These are phyloP conservation scores for Dorcus parallelipipedus DNA, from an alignment of 2,888 invertebrate species.

Conservation along the genomic window DNA sequence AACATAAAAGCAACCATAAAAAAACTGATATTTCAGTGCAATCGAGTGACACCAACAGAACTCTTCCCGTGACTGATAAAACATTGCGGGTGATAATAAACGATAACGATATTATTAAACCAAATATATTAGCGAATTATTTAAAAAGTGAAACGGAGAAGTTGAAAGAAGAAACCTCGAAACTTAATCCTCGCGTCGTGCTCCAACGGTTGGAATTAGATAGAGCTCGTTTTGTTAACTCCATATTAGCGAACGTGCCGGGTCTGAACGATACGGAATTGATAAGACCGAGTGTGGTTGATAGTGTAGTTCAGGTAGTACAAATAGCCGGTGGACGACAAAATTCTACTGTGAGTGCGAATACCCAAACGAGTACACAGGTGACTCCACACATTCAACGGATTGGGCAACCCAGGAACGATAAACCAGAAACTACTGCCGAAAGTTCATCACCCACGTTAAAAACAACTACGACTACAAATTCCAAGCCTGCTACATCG, in stretches of 20 bases:
- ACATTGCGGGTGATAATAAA: constrained; percentile 18
- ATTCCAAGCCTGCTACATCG: constrained; percentile 36
- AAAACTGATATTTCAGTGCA: not conserved
- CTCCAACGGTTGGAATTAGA: constrained; percentile 30
- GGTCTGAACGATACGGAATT: constrained; percentile 59
- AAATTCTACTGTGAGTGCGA: constrained; percentile 33
- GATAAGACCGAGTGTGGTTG: constrained; percentile 54
- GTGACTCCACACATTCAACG: constrained; percentile 51
- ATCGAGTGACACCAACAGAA: not conserved
- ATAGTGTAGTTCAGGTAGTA: constrained; percentile 46
- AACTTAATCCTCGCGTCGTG: constrained; percentile 29
- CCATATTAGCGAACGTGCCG: constrained; percentile 53
- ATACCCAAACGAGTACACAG: constrained; percentile 47
- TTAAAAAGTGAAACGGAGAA: constrained; percentile 10
- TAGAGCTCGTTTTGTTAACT: constrained; percentile 35
- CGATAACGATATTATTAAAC: constrained; percentile 12
- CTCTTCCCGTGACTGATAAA: constrained; percentile 8
- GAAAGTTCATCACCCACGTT: constrained; percentile 20
- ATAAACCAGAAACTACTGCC: constrained; percentile 36
- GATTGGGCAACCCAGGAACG: constrained; percentile 47
- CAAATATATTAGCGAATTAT: constrained; percentile 8
- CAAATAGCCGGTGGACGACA: constrained; percentile 43
- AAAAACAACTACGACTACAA: constrained; percentile 15
- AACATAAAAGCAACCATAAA: not conserved
- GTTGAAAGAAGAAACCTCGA: constrained; percentile 9